Evolutionary conservation across 2,113 vertebrate species (phyloP).

Genomic region (Phodopus roborovskii): DNA sequence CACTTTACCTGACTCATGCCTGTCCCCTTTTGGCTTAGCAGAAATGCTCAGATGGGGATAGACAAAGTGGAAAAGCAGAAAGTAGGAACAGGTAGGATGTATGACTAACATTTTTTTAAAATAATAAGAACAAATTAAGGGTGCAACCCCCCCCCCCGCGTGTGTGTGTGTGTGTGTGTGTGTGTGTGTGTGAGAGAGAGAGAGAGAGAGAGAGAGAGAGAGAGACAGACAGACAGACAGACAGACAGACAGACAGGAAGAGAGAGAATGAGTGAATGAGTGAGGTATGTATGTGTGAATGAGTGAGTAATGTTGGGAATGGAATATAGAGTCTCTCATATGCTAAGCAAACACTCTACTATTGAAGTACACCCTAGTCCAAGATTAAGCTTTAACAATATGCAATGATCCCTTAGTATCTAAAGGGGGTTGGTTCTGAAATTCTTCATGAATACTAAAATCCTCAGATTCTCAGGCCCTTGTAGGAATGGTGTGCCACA

Average conservation of each 20-base stretch:
- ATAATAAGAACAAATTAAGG: not conserved
- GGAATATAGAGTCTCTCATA: not conserved
- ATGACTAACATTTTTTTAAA: not conserved
- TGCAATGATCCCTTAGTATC: not conserved
- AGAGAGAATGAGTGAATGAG: no score
- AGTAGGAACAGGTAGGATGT: not conserved
- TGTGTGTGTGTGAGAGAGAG: not conserved
- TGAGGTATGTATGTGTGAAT: no score
- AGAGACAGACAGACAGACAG: no score
- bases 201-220: no score
- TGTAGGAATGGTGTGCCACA: not conserved
- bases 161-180: not conserved
- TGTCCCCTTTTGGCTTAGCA: not conserved
- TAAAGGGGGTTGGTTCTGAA: not conserved
- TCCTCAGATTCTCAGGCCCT: not conserved
- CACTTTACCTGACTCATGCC: not conserved
- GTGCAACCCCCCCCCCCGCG: accelerated
- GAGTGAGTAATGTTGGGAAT: not conserved
- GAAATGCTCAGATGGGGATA: not conserved
- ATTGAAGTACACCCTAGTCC: not conserved
- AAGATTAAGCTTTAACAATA: not conserved
- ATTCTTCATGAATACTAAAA: not conserved
- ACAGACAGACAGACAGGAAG: no score
- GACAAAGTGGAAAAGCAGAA: not conserved
- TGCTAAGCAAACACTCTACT: not conserved